Base-by-base conservation (phyloP, 2,888 invertebrate species). In the Patella ulyssiponensis region DNA sequence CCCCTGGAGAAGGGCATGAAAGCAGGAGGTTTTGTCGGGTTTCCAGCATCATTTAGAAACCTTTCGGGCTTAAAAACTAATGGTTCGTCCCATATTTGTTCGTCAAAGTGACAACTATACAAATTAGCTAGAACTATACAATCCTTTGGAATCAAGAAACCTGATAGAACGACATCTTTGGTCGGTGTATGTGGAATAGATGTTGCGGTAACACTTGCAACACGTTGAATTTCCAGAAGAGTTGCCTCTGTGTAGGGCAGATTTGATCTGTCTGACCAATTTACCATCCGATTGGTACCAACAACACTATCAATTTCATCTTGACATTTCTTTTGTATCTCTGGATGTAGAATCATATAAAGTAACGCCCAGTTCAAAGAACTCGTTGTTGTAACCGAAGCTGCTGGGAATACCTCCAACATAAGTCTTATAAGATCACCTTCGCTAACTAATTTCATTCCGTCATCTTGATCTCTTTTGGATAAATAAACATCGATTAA, bases 1-100 rank as follows among this genome's bases (percentile, higher is more conserved):
- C 87, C 87, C 58, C 77, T 33, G 4, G 84, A 81, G 73, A 79
- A 86, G 20, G 80, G 77, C 20, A 81, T 69, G 77, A 84, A 81
- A 15, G 44, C 74, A n/a, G 81, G 80, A 14, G 51, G 58, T 54
- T 74, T n/a, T 14, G 70, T 53, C 12, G 70, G 14, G 17, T 75
- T 54, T 12, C 75, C 70, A 33, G 52, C 27, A 9, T 27, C 71
- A 51, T 54, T 44, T n/a, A 76, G 54, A 52, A 56, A 76, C 56
- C 76, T 70, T 58, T 76, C 76, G 15, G 76, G 76, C 4, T 56
- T 54, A 51, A 76, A 76, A 23, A 58, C 71, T 27, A 27, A 51
- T 14, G 76, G 72, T 9, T 76, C 71, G 12, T 71, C 72, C 76
- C 76, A 76, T 20, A 9, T 11, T 9, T 33, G 53, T 17, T 58